Percentiles rank a stretch among this genome's conserved stretches.
Conservation (phyloP, 2,888 invertebrate species). For the Spialia ferax region DNA sequence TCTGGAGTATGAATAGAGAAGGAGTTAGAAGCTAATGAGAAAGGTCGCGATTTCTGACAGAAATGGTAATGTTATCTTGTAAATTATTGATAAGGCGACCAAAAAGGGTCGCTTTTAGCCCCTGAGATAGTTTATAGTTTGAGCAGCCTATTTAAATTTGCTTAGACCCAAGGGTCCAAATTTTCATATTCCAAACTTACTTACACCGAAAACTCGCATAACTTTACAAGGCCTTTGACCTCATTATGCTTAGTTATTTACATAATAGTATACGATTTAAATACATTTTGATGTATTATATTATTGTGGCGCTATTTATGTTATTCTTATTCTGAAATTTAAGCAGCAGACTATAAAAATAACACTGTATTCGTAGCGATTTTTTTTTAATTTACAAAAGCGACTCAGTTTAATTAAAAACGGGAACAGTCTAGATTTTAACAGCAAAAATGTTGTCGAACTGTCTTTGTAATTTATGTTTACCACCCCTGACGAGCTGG, state of each 20-base stretch:
- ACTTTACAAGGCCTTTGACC: background rate
- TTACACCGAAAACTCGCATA: background rate
- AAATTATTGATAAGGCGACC: slow-evolving; percentile 13
- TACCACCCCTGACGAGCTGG: slow-evolving; percentile 10
- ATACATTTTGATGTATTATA: no score
- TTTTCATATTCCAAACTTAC: slow-evolving; percentile 7
- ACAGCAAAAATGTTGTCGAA: slow-evolving; percentile 21
- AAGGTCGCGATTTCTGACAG: background rate
- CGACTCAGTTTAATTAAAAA: background rate
- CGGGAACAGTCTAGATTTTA: slow-evolving; percentile 7
- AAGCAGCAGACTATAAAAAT: no score
- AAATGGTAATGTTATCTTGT: slow-evolving; percentile 15
- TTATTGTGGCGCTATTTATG: no score
- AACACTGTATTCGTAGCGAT: no score
- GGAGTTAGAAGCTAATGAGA: background rate
- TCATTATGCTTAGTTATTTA: background rate
- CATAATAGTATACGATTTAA: background rate
- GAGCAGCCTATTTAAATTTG: background rate
- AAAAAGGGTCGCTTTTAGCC: slow-evolving; percentile 5
- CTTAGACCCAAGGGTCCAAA: slow-evolving; percentile 4
- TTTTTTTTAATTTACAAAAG: no score
- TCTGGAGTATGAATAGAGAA: no score
- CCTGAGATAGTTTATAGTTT: slow-evolving; percentile 7
- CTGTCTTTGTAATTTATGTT: slow-evolving; percentile 16
- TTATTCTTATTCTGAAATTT: no score